phyloP scores from a whole-genome alignment of 2,113 vertebrate genomes.

The Lepus timidus region DNA sequence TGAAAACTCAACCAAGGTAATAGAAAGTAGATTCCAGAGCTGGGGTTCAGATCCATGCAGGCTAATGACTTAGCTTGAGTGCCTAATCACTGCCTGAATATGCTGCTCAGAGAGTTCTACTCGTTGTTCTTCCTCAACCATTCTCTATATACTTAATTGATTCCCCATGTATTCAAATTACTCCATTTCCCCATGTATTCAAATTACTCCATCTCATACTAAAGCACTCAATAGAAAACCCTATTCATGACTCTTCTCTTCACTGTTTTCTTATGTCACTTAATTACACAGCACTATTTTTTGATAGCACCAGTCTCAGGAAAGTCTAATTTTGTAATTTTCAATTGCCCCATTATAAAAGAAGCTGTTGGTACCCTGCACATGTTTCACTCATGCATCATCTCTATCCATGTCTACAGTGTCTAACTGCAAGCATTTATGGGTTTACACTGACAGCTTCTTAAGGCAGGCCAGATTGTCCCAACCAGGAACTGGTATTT shows the following conservation, averaged over 20 bases:
- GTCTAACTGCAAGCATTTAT: neutral
- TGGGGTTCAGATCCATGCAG: neutral
- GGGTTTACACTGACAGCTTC: neutral
- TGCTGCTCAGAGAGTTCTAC: neutral
- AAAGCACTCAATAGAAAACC: neutral
- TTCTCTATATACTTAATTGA: neutral
- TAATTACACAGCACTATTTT: neutral
- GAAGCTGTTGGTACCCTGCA: neutral
- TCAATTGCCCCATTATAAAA: neutral
- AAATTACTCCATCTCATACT: neutral
- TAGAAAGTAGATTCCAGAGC: neutral
- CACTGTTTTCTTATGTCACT: neutral
- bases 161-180: neutral
- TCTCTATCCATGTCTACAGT: neutral
- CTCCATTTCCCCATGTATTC: fast-evolving
- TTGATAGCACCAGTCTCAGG: neutral
- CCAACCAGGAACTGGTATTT: neutral
- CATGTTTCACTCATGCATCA: neutral
- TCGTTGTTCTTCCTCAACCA: neutral
- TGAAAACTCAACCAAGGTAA: neutral
- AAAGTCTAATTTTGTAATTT: neutral
- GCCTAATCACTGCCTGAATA: neutral
- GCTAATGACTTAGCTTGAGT: neutral
- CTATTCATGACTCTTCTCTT: neutral
- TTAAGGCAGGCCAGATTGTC: no score